Evolutionary conservation across 2,113 vertebrate species (phyloP), one percentile per base, ranked within the genome.

Genomic region (Varanus salvator): DNA sequence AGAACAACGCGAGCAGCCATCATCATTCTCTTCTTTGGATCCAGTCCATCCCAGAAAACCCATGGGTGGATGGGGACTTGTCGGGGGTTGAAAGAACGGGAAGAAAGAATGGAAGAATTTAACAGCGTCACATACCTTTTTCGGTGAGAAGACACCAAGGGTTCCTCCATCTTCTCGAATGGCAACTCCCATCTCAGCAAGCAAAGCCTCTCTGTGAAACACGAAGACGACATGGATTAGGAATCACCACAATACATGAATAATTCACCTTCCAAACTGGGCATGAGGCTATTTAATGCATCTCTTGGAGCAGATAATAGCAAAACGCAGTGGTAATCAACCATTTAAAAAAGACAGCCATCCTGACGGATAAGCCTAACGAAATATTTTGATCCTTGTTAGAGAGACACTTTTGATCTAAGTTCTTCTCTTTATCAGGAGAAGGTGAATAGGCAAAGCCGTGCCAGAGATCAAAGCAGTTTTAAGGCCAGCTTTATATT

Each of bases 101-200:
- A 60, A 66, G 38, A 44, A 44, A 44, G 38, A 44, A 44, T 3
- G 38, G 38, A 44, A 57, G 0, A 4, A 81, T 6, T 8, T 29
- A 83, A 23, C 23, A 31, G 25, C 48, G 44, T 76, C 66, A 84
- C 87, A 15, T 98, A 99, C 99, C 99, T 99, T 99, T 97, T 99
- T 99, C 50, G 99, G 99, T 21, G 99, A 99, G 94, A 99, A 99
- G 78, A 99, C 99, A 1, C 99, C 99, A 92, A 99, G 96, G 2
- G 99, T 99, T 95, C 99, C 99, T 91, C 99, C 99, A 89, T 99
- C 99, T 95, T 99, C 99, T 69, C 99, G 98, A 95, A 99, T 99
- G 76, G 99, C 99, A 86, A 99, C 99, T 76, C 99, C 99, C 99
- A 99, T 99, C 96, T 99, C 99, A 87, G 99, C 99, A 94, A 99